Evolutionary conservation across 2,113 vertebrate species (phyloP), one percentile per base, ranked within the genome.

Genomic region (Amphiprion ocellaris): DNA sequence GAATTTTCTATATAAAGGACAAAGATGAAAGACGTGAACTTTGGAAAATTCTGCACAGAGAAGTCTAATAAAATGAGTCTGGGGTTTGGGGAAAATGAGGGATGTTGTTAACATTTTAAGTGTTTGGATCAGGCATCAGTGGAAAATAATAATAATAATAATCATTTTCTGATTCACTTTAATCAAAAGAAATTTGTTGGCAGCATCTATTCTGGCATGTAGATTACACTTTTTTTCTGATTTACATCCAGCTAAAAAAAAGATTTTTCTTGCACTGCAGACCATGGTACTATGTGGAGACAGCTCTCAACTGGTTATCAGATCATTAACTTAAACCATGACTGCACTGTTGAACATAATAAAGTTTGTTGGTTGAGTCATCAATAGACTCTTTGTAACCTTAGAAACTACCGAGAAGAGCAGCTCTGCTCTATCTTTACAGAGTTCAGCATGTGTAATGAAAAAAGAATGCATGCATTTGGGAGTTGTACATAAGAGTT

Each of bases 21-120:
- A 77, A 79, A 81, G 26, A 61, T 14, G 52, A 28, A 33, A 68
- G 50, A 61, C 79, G 60, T 65, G 19, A 65, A 49, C 33, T 55
- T 67, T 19, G 17, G 60, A 64, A 67, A 69, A 50, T 37, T 23
- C 14, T 11, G 61, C 11, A 37, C 28, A 68, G 77, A 7, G 17
- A 50, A 50, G 7, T 37, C 33, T 37, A 37, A 44, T 44, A 44
- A 44, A 44, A 12, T 44, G 14, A 44, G 41, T 44, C 15, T 44
- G 41, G 4, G 41, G 41, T 44, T 44, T 44, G 41, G 2, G 41
- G 14, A 44, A 44, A 44, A 44, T 44, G 8, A 44, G 41, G 41
- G 14, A 15, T 12, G 14, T 44, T 44, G 14, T 44, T 9, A 44
- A 14, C 14, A 44, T 4, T 44, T 14, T 44, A 14, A 44, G 12